Evolutionary conservation across 2,113 vertebrate species (phyloP).

Genomic region (Chinchilla lanigera): DNA sequence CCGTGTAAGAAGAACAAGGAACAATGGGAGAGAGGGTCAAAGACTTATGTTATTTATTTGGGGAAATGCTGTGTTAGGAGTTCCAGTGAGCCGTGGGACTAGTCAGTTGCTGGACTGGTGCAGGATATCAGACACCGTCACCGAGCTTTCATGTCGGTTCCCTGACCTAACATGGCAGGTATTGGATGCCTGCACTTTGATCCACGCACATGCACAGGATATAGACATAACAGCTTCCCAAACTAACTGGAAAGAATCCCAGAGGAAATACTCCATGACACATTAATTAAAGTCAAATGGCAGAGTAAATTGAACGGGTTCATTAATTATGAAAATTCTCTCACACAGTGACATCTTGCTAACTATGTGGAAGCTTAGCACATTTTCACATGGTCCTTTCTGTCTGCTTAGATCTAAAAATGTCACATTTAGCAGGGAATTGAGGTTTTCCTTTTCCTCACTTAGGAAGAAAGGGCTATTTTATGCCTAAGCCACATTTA

Average conservation of each 20-base stretch:
- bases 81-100: background rate
- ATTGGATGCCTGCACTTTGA: slow-evolving; percentile 82
- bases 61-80: background rate
- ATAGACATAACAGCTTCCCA: slow-evolving; percentile 88
- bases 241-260: slow-evolving; percentile 86
- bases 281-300: slow-evolving; percentile 90
- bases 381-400: slow-evolving; percentile 70
- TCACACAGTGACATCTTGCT: slow-evolving; percentile 87
- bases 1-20: background rate
- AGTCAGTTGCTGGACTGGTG: slow-evolving; percentile 2
- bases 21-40: background rate
- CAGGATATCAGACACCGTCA: slow-evolving; percentile 74
- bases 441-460: background rate
- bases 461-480: slow-evolving; percentile 34
- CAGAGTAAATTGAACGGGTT: slow-evolving; percentile 89
- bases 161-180: slow-evolving; percentile 59
- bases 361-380: slow-evolving; percentile 86
- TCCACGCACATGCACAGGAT: slow-evolving; percentile 82
- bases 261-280: slow-evolving; percentile 84
- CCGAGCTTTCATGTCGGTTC: slow-evolving; percentile 76
- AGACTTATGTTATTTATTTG: background rate
- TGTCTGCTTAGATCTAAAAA: slow-evolving; percentile 55
- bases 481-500: background rate
- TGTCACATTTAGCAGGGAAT: background rate
- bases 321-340: slow-evolving; percentile 92